These are phyloP conservation scores for Micrasema longulum DNA, from an alignment of 1,140 invertebrate species.

Conservation along the genomic window DNA sequence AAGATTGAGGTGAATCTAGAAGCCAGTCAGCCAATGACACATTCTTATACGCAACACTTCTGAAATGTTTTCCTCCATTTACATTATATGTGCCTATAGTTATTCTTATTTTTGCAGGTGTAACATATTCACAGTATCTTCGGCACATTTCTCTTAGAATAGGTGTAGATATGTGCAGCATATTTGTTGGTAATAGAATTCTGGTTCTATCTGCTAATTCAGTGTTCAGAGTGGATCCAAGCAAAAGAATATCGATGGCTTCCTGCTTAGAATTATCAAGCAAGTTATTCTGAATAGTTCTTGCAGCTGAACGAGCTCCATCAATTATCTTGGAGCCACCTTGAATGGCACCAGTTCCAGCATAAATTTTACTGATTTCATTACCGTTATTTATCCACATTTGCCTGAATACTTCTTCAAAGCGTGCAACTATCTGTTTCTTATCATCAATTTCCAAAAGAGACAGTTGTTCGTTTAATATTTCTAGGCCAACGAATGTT, in stretches of 20 bases:
- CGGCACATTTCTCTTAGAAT: conserved; percentile 87
- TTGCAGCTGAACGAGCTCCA: conserved; percentile 94
- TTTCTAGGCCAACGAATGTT: conserved; percentile 91
- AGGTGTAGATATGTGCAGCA: conserved; percentile 87
- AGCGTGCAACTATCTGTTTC: conserved; percentile 79
- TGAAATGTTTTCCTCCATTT: conserved; percentile 98
- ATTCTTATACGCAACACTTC: conserved; percentile 96
- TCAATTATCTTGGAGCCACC: conserved; percentile 95
- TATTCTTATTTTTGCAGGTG: conserved; percentile 79
- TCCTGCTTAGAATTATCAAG: conserved; percentile 98
- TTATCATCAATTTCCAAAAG: conserved; percentile 73
- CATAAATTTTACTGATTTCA: conserved; percentile 99
- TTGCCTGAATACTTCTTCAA: conserved; percentile 96
- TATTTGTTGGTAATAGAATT: conserved; percentile 87
- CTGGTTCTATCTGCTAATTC: conserved; percentile 92
- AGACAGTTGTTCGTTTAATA: conserved; percentile 73
- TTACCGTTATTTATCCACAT: conserved; percentile 99
- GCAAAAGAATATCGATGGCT: conserved; percentile 95
- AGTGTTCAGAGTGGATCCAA: conserved; percentile 91
- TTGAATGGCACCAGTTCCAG: conserved; percentile 98
- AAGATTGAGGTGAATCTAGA: conserved; percentile 78
- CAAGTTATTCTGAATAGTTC: conserved; percentile 99
- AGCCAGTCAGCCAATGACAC: conserved; percentile 95
- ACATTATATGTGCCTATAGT: conserved; percentile 98
- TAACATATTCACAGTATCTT: conserved; percentile 86